Evolutionary conservation across 2,888 invertebrate genomes (phyloP).

Genomic region (Norana najaformis): DNA sequence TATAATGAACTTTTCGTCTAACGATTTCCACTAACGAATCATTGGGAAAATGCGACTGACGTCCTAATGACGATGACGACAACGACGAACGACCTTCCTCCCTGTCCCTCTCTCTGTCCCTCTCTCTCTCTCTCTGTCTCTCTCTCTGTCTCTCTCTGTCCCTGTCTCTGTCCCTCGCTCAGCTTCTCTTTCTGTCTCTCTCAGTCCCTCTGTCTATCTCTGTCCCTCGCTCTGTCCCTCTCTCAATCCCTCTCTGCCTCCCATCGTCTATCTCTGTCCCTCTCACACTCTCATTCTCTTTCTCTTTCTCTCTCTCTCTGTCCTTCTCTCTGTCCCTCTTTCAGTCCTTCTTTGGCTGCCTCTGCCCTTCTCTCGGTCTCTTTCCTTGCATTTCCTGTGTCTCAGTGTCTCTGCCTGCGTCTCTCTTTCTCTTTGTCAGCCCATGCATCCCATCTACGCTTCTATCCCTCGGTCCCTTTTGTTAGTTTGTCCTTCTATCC

Average conservation of each 20-base stretch:
- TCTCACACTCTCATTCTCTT: too few species aligned
- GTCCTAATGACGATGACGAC: background rate
- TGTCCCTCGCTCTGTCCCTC: background rate
- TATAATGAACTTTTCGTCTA: constrained; percentile 6
- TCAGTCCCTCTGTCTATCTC: too few species aligned
- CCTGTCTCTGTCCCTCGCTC: background rate
- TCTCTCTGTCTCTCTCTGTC: background rate
- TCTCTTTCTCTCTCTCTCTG: too few species aligned
- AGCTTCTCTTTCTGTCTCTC: too few species aligned
- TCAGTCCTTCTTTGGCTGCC: too few species aligned
- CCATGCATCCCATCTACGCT: too few species aligned
- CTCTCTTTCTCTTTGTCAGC: background rate
- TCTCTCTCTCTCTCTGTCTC: background rate
- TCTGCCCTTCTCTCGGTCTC: background rate
- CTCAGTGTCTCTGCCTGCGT: background rate
- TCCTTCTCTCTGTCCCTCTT: too few species aligned
- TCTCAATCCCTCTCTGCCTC: background rate
- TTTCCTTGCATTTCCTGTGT: background rate
- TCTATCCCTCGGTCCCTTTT: background rate
- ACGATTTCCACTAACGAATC: constrained; percentile 7
- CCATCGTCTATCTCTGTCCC: background rate
- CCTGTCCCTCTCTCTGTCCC: background rate
- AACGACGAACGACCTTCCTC: background rate
- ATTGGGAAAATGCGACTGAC: background rate
- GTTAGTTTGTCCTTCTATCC: background rate